phyloP scores from a whole-genome alignment of 2,797 vertebrate genomes.

The Pampus argenteus region DNA sequence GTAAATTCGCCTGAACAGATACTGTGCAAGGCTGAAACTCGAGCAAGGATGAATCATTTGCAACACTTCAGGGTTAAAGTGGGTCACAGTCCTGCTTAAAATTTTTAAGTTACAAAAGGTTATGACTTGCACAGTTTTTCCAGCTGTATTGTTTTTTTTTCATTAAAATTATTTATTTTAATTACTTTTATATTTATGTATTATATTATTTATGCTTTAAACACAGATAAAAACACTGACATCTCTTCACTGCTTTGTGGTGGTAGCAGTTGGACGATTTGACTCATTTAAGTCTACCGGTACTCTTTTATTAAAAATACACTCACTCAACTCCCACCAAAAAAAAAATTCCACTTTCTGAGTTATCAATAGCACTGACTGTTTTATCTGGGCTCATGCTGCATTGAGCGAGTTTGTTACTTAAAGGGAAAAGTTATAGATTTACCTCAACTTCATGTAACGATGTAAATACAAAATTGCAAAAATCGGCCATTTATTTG shows the following conservation, averaged over 20 bases:
- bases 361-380: neutral
- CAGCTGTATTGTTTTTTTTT: no score
- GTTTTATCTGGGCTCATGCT: neutral
- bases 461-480: neutral
- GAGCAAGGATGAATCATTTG: slow-evolving; percentile 3
- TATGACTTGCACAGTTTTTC: neutral
- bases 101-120: no score
- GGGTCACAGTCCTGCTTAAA: neutral
- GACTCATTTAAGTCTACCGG: neutral
- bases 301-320: neutral
- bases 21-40: neutral
- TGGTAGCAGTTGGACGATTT: no score
- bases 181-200: no score
- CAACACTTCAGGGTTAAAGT: neutral
- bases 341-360: neutral
- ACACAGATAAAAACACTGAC: neutral
- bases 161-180: no score
- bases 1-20: neutral
- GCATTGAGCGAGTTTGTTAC: neutral
- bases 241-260: neutral
- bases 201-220: neutral
- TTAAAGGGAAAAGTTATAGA: neutral
- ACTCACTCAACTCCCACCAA: neutral
- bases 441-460: neutral
- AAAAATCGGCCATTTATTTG: neutral